Evolutionary conservation across 2,888 invertebrate species (phyloP), one percentile per base, ranked within the genome.

Genomic region (Pterobdella sp.): DNA sequence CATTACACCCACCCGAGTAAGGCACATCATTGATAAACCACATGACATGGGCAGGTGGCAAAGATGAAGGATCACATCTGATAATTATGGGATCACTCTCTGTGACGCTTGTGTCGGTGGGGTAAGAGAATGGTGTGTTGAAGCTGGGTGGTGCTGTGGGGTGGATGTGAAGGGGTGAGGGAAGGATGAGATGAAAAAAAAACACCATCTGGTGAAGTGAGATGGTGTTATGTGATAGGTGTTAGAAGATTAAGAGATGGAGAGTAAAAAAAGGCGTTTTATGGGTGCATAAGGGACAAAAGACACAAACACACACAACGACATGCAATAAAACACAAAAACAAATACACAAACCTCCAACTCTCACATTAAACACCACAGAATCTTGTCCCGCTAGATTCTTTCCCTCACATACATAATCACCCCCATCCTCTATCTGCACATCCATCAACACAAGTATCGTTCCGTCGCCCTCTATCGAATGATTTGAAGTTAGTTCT

Each of bases 21-120:
- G 26, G 49, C 37, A 22, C 31, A 1, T 68, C 74, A 36, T 74
- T 52, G 49, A 31, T 52, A 14, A 34, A 29, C 74, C 74, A 74
- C 4, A 34, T 36, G 31, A 74, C 34, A 7, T 35, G 37, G 14
- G 73, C 72, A n/a, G 26, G 26, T 1, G 77, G 77, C 22, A 70
- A 63, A 22, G 75, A 74, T 42, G 75, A 32, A 0, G 71, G 49
- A 31, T 64, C 14, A 32, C 76, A 75, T 10, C 60, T 35, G 60
- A 76, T 73, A 7, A 66, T 42, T 1, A 74, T 66, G 14, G 31
- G 52, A 35, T 74, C 73, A 26, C 73, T 71, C 60, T 75, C 75
- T 0, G 77, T 77, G 34, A 72, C 77, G 63, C 76, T 77, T 35
- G 73, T 34, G 63, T 76, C 74, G 26, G 34, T 31, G 1, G 75